Percentiles rank a stretch among this genome's conserved stretches.
Conservation (phyloP, 2,797 vertebrate genomes). For the Nothura maculosa region DNA sequence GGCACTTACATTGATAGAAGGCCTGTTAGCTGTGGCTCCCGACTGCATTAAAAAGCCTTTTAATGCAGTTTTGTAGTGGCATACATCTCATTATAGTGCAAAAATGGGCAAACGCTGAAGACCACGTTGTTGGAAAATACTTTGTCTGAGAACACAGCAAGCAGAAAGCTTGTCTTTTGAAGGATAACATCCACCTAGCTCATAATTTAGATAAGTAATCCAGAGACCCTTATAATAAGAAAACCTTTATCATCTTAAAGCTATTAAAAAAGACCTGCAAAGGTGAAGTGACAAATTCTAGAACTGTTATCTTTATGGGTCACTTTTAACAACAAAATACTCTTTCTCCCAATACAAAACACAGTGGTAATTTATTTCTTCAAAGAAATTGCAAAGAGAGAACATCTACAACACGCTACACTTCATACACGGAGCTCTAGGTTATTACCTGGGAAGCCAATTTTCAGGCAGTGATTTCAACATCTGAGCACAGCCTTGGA, state of each 20-base stretch:
- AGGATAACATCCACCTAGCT: slow-evolving; percentile 64
- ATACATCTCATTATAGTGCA: slow-evolving; percentile 57
- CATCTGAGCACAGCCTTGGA: slow-evolving; percentile 45
- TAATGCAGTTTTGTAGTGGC: slow-evolving; percentile 36
- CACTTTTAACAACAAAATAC: slow-evolving; percentile 75
- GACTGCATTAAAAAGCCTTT: slow-evolving; percentile 41
- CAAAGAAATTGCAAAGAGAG: slow-evolving; percentile 66
- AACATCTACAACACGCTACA: slow-evolving; percentile 40
- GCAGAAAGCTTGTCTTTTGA: slow-evolving; percentile 63
- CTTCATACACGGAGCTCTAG: slow-evolving; percentile 47
- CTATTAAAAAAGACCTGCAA: slow-evolving; percentile 61
- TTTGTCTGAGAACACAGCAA: slow-evolving; percentile 64
- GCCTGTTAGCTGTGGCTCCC: slow-evolving; percentile 31
- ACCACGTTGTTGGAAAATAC: slow-evolving; percentile 50
- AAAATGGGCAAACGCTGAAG: slow-evolving; percentile 24
- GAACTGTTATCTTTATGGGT: slow-evolving; percentile 64
- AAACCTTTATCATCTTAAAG: slow-evolving; percentile 61
- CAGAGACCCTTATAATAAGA: slow-evolving; percentile 47
- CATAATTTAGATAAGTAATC: slow-evolving; percentile 74
- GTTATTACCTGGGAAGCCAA: slow-evolving; percentile 52
- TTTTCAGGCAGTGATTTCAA: slow-evolving; percentile 56
- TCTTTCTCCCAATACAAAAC: slow-evolving; percentile 51
- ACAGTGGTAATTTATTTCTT: slow-evolving; percentile 70
- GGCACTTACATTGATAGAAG: slow-evolving; percentile 43
- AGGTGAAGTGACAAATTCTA: slow-evolving; percentile 57